A percentile compares a stretch with the other conserved stretches of the same genome.
These are phyloP conservation scores for Cotesia glomerata DNA, from an alignment of 1,140 invertebrate genomes.

Conservation along the genomic window DNA sequence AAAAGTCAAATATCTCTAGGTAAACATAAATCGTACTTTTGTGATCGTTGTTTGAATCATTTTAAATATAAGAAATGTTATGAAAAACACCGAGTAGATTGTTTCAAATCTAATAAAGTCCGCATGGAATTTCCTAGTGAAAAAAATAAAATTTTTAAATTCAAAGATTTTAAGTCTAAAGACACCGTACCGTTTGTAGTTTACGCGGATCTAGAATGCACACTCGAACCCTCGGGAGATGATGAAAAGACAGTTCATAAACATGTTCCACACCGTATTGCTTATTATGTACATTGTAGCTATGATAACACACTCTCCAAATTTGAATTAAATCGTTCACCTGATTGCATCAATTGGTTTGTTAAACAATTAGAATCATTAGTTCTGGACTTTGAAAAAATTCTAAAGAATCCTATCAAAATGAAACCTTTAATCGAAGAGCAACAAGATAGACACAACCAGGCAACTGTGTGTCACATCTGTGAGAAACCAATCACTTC, in stretches of 20 bases:
- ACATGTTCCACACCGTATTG: too few species aligned
- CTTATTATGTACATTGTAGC: too few species aligned
- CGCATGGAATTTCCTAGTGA: background rate
- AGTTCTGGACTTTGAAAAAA: conserved; percentile 9
- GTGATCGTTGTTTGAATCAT: conserved; percentile 12
- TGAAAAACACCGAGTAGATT: background rate
- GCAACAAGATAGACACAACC: conserved; percentile 5
- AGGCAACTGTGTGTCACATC: background rate
- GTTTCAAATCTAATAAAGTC: too few species aligned
- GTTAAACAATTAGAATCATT: conserved; percentile 35
- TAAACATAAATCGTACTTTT: background rate
- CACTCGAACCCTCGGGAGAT: background rate
- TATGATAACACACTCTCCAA: background rate
- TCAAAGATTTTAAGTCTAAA: background rate
- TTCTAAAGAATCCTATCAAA: background rate
- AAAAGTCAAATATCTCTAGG: too few species aligned
- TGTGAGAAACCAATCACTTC: too few species aligned
- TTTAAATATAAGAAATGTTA: background rate
- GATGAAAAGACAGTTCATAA: too few species aligned
- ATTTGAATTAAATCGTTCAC: conserved; percentile 16
- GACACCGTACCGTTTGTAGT: conserved; percentile 6
- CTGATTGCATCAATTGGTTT: conserved; percentile 42
- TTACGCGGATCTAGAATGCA: conserved; percentile 33
- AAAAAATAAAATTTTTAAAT: background rate
- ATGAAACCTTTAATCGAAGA: conserved; percentile 13